A percentile compares a stretch with the other conserved stretches of the same genome.
Conservation (phyloP, 37 sponge, comb jelly and placozoan genomes). For the Theonella swinhoei region DNA sequence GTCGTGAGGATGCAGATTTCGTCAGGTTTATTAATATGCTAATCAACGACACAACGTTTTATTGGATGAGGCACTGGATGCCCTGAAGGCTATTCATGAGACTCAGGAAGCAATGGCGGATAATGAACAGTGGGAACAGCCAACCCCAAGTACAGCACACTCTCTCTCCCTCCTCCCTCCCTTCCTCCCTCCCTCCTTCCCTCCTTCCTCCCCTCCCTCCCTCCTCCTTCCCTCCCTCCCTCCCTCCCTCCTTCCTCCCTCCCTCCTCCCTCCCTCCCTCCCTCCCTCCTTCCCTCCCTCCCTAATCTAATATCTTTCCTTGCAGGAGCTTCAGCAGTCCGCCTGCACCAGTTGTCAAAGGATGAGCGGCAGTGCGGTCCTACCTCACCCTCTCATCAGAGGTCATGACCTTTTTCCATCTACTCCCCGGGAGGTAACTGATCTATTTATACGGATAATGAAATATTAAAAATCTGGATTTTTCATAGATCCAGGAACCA, state of each 20-base stretch:
- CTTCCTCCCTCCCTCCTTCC: too few species aligned
- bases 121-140: conserved; percentile 61
- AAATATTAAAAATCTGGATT: conserved; percentile 24
- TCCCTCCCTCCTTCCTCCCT: not conserved
- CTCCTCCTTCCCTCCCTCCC: not conserved
- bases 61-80: conserved; percentile 92
- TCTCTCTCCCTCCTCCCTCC: too few species aligned
- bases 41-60: conserved; percentile 97
- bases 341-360: conserved; percentile 78
- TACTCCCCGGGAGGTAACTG: conserved; percentile 70
- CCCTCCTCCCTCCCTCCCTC: too few species aligned
- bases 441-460: conserved; percentile 83
- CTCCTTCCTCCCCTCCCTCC: too few species aligned
- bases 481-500: not conserved
- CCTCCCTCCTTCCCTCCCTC: not conserved
- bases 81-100: conserved; percentile 89
- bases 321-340: conserved; percentile 70
- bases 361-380: conserved; percentile 94
- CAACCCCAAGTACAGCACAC: conserved; percentile 68
- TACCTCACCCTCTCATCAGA: conserved; percentile 91
- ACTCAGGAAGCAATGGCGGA: conserved; percentile 90
- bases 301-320: not conserved
- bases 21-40: conserved; percentile 93
- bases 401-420: conserved; percentile 86
- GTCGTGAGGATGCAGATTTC: conserved; percentile 64